Evolutionary conservation across 2,797 vertebrate species (phyloP), one percentile per base, ranked within the genome.

Genomic region (Picus viridis): DNA sequence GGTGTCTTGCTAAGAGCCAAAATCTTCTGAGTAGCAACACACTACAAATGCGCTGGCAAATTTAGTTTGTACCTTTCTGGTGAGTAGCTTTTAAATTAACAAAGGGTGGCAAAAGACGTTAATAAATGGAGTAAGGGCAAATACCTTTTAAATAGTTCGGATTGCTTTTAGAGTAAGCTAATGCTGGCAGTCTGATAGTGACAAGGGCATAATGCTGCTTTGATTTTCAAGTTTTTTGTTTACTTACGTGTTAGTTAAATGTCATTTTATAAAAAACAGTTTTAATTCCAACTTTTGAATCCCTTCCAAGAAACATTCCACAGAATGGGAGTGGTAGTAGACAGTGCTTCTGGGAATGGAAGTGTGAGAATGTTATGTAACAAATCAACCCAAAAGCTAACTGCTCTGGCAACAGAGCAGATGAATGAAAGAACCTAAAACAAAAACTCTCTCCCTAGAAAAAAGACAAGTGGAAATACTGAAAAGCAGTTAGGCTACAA

Each of bases 321-420:
- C 49, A 76, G 57, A 82, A 84, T 56, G 81, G 83, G 90, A 83
- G 86, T 67, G 77, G 83, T 82, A 39, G 39, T 43, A 83, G 69
- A 83, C 51, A 59, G 24, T 16, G 23, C 29, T 92, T 89, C 79
- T 83, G 75, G 81, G 47, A 90, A 90, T 59, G 29, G 47, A 90
- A 88, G 34, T n/a, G 54, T 88, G 54, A 89, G 45, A 81, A 81
- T 26, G 26, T 73, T 88, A 82, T 15, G 13, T 16, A 86, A 78
- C 13, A 83, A 83, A 81, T 69, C 39, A 81, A 83, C 88, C 7
- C 57, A 92, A 70, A 43, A 78, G 8, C 36, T 89, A 75, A 92
- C 85, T 39, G 56, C 26, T 82, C 14, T 23, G n/a, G 13, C 15
- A 86, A 79, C 22, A 56, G 0, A 34, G 29, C 30, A 81, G 32